Percentiles rank a stretch among this genome's conserved stretches.
Evolutionary conservation across 2,797 vertebrate genomes (phyloP).

Genomic region (Chiroxiphia lanceolata): DNA sequence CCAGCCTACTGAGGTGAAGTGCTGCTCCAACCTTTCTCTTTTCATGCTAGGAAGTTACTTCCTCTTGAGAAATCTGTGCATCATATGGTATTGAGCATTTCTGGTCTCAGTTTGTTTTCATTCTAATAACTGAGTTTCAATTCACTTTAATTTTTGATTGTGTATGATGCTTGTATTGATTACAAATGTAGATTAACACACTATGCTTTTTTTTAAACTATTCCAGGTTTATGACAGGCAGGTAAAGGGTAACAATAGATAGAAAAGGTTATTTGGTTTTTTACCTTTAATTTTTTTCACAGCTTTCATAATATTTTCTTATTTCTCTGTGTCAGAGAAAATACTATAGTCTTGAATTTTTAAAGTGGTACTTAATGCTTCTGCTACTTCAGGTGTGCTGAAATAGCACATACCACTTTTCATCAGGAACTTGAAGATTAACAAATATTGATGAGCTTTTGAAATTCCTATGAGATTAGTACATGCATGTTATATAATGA

Average conservation of each 20-base stretch:
- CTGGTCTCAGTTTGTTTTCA: neutral
- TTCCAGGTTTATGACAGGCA: neutral
- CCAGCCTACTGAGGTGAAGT: neutral
- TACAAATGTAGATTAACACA: neutral
- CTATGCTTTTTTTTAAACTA: neutral
- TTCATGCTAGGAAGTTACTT: neutral
- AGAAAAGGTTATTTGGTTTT: neutral
- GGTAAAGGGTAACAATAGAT: neutral
- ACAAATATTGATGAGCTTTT: slow-evolving; percentile 59
- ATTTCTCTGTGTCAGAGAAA: slow-evolving; percentile 21
- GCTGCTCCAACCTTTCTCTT: neutral
- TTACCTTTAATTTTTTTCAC: neutral
- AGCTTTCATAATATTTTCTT: slow-evolving; percentile 42
- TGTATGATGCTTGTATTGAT: neutral
- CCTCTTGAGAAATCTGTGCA: neutral
- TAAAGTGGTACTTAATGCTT: slow-evolving; percentile 46
- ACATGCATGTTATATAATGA: slow-evolving; percentile 2
- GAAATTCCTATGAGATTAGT: slow-evolving; percentile 19
- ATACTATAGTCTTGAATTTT: slow-evolving; percentile 49
- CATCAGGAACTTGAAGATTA: slow-evolving; percentile 55
- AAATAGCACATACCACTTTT: slow-evolving; percentile 37
- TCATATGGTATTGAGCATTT: neutral
- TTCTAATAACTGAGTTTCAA: neutral
- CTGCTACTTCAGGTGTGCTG: slow-evolving; percentile 42
- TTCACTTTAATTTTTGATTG: neutral